Base-by-base conservation (phyloP, 2,113 vertebrate species). In the Anser cygnoides region DNA sequence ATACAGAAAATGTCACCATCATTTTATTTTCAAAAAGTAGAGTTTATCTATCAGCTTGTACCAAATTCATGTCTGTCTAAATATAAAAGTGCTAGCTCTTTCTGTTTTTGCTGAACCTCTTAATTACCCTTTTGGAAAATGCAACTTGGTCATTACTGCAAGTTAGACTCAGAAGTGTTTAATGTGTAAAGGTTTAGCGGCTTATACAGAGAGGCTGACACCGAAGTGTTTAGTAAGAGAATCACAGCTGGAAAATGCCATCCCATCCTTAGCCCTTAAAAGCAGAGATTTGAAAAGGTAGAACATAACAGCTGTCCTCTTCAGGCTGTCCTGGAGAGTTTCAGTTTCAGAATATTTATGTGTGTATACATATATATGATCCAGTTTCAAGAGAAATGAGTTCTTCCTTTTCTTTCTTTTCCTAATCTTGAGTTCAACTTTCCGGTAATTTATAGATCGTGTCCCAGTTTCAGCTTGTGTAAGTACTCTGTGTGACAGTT, bases 331-430 rank as follows among this genome's bases (percentile, higher is more conserved):
- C 76, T 96, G 88, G 67, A 89, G 44, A 88, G 39, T 68, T 87
- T 95, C 87, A 92, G 55, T 76, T 58, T 58, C 85, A 83, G 88
- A 84, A 77, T 91, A 93, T 96, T 90, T 96, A 95, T 94, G 57
- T 90, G 57, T 94, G 70, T 95, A 81, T 91, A 90, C 65, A 43
- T 88, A 63, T 31, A 84, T 87, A 72, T 62, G 65, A 91, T 91
- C 50, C 92, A 55, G 22, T 92, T 94, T 93, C 72, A 86, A 88
- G 63, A 70, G 41, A 89, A 91, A 65, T 9, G 9, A 79, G n/a
- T 89, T 71, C 59, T 86, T 87, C 35, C 54, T 83, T 87, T 77
- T 85, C 79, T 88, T 84, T 80, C 68, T 77, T 66, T 92, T 77
- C 23, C 73, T 75, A 62, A 68, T 86, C 75, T 25, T 52, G 49